phyloP scores from a whole-genome alignment of 2,113 vertebrate genomes.

The Syngnathoides biaculeatus region DNA sequence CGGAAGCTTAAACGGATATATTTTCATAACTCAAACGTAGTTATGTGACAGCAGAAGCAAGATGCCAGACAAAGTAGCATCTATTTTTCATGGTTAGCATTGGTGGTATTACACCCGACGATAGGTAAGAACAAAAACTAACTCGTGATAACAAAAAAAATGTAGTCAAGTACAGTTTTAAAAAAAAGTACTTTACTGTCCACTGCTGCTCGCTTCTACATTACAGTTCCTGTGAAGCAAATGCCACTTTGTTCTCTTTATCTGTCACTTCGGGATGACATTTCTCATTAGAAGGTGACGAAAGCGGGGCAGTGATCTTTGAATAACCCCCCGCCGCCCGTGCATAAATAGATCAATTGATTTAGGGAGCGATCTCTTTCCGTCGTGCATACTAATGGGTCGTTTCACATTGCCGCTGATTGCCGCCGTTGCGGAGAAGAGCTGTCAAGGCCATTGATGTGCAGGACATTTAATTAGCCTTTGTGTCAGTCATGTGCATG shows the following conservation, averaged over 20 bases:
- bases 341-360: constrained; percentile 57
- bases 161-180: neutral
- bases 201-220: neutral
- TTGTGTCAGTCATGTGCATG: constrained; percentile 50
- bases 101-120: too few relatives aligned
- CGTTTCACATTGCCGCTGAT: constrained; percentile 47
- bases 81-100: too few relatives aligned
- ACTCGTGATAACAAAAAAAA: too few relatives aligned
- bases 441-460: constrained; percentile 39
- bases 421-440: constrained; percentile 33
- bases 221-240: constrained; percentile 15
- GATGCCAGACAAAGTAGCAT: too few relatives aligned
- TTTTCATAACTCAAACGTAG: too few relatives aligned
- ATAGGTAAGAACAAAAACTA: too few relatives aligned
- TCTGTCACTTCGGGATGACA: constrained; percentile 52
- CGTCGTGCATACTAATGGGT: constrained; percentile 26
- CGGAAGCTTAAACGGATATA: too few relatives aligned
- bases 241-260: constrained; percentile 42
- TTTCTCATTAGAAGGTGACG: constrained; percentile 56
- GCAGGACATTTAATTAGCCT: constrained; percentile 55
- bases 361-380: constrained; percentile 43
- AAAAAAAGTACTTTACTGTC: neutral
- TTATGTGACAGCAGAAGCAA: too few relatives aligned
- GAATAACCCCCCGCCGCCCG: constrained; percentile 40
- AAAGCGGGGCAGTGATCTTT: constrained; percentile 43